Base-by-base conservation (phyloP, 2,797 vertebrate genomes). In the Lepilemur septentrionalis region DNA sequence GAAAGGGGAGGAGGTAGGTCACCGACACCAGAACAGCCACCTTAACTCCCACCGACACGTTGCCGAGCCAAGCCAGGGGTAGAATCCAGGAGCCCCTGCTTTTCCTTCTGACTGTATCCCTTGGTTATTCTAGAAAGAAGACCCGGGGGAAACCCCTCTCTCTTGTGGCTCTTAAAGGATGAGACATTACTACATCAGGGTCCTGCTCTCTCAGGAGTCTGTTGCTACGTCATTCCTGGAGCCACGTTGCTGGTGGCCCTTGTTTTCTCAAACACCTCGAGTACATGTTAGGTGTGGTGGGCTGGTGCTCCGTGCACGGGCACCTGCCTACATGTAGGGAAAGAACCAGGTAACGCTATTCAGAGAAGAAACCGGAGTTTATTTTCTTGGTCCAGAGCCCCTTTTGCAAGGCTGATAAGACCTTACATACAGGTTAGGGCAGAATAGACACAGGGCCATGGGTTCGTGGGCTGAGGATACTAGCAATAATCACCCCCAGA, bases 281-380 rank as follows among this genome's bases (percentile, higher is more conserved):
- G 23, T 43, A n/a, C 4, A 4, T 43, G 65, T 6, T 0, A n/a
- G 50, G 9, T 7, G 55, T 32, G 46, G 8, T 0, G 6, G 79
- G 28, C 69, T 43, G 28, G n/a, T 32, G 12, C 50, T 43, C 35
- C 22, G 7, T 43, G 15, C 11, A 1, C 0, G 30, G 59, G 52
- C 8, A 23, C 80, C 57, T 32, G 48, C 80, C 75, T 25, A 1
- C 1, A 11, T 11, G 12, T 1, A 38, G 30, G 69, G 61, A 76
- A 95, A 90, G 78, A 61, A 86, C 79, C 82, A 59, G 63, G n/a
- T 55, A 63, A 81, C 69, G 8, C 91, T 87, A 1, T 32, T 50
- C 35, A 75, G 94, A 94, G 76, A 90, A 30, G 91, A 94, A 93
- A 87, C 38, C 70, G 17, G 61, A 9, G 67, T 92, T 96, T 89